These are phyloP conservation scores for Gymnoscopelus microlampas DNA, from an alignment of 2,797 vertebrate genomes.

Conservation along the genomic window DNA sequence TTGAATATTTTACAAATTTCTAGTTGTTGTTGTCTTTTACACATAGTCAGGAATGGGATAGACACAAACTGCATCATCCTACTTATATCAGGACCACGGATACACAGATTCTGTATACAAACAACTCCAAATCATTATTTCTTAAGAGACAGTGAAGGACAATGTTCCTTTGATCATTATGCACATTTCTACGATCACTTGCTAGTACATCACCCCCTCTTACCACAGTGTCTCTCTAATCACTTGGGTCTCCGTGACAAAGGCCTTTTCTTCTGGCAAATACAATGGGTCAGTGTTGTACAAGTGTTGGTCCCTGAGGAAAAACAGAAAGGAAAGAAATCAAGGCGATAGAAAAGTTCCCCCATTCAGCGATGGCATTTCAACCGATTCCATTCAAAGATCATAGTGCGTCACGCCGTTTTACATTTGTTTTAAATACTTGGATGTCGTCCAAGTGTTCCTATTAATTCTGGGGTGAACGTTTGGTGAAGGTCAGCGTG, in stretches of 20 bases:
- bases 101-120: too few species aligned
- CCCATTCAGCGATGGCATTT: neutral
- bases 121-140: neutral
- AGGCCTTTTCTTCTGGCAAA: slow-evolving; percentile 89
- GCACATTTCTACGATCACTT: slow-evolving; percentile 13
- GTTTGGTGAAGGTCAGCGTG: too few species aligned
- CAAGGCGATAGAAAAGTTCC: too few species aligned
- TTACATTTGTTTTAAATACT: slow-evolving; percentile 1
- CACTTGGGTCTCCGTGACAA: slow-evolving; percentile 95
- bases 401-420: neutral
- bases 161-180: slow-evolving; percentile 6
- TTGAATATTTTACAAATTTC: too few species aligned
- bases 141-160: neutral
- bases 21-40: too few species aligned
- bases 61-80: neutral
- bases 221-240: slow-evolving; percentile 96
- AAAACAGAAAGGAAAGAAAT: slow-evolving; percentile 5
- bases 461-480: too few species aligned
- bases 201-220: slow-evolving; percentile 55
- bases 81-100: too few species aligned
- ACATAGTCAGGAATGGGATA: neutral
- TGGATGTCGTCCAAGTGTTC: too few species aligned
- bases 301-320: slow-evolving; percentile 92
- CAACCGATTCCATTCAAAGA: neutral
- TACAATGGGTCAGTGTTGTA: slow-evolving; percentile 93